A percentile compares a stretch with the other conserved stretches of the same genome.
phyloP scores from a whole-genome alignment of 35 echinoderm and acorn worm species.

The Diadema setosum region DNA sequence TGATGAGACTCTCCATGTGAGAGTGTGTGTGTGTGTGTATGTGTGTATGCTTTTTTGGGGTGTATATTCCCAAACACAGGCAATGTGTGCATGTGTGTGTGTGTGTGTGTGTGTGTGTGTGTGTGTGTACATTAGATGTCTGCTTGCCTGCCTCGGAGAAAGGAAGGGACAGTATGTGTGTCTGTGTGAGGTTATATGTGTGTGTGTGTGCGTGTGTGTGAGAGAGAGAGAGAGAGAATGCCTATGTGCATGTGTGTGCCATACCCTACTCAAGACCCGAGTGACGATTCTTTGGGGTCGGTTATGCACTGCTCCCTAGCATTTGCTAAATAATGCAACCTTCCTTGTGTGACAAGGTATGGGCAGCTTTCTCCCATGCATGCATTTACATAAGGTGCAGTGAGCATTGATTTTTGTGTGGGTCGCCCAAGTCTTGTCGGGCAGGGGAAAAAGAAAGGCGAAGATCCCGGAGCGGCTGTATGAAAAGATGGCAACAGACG shows the following conservation, averaged over 20 bases:
- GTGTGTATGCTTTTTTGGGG: background rate
- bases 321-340: conserved; percentile 21
- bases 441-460: background rate
- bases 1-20: background rate
- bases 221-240: background rate
- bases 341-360: background rate
- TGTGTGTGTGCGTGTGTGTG: background rate
- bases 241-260: background rate
- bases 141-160: no score
- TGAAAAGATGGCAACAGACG: no score
- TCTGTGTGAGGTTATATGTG: background rate
- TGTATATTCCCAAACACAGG: background rate
- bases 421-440: background rate
- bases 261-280: background rate
- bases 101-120: conserved; percentile 1
- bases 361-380: background rate
- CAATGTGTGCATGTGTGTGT: background rate
- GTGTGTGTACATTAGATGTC: background rate
- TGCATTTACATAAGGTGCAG: conserved; percentile 20
- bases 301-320: background rate
- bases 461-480: background rate
- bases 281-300: background rate
- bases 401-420: conserved; percentile 29
- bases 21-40: background rate
- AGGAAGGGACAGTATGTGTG: no score